phyloP scores from a whole-genome alignment of 2,797 vertebrate species.

The Trachurus trachurus region DNA sequence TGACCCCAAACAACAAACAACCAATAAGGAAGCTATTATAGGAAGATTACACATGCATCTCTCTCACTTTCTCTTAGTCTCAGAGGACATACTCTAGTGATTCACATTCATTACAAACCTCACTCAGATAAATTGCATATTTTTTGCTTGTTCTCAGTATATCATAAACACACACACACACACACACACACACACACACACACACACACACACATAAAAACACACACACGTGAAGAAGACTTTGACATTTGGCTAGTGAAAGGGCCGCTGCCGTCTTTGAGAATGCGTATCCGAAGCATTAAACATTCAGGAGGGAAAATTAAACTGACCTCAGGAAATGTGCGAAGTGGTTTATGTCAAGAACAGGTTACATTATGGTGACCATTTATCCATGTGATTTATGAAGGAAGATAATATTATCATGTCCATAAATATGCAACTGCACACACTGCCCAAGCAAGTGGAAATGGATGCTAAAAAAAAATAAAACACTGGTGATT shows the following conservation, averaged over 20 bases:
- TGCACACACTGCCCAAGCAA: slow-evolving; percentile 20
- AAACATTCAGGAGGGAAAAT: slow-evolving; percentile 67
- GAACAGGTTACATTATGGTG: slow-evolving; percentile 58
- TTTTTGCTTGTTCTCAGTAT: slow-evolving; percentile 29
- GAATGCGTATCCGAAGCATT: slow-evolving; percentile 63
- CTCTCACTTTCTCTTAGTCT: background rate
- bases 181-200: too few species aligned
- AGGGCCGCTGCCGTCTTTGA: slow-evolving; percentile 56
- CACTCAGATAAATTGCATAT: slow-evolving; percentile 21
- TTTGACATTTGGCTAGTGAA: slow-evolving; percentile 71
- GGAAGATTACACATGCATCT: background rate
- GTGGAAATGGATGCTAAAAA: slow-evolving; percentile 7
- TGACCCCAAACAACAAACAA: slow-evolving; percentile 9
- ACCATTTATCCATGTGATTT: slow-evolving; percentile 56
- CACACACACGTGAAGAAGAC: slow-evolving; percentile 55
- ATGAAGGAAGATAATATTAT: slow-evolving; percentile 45
- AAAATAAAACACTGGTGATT: background rate
- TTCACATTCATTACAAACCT: slow-evolving; percentile 30
- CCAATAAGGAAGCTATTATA: background rate
- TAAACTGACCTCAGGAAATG: slow-evolving; percentile 67
- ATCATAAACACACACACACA: slow-evolving; percentile 3
- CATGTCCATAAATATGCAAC: slow-evolving; percentile 32
- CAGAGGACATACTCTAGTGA: slow-evolving; percentile 2
- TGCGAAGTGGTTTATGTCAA: slow-evolving; percentile 65
- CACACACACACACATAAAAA: background rate